Conservation (phyloP, 2,888 invertebrate species). For the Drosophila hamatofila region DNA sequence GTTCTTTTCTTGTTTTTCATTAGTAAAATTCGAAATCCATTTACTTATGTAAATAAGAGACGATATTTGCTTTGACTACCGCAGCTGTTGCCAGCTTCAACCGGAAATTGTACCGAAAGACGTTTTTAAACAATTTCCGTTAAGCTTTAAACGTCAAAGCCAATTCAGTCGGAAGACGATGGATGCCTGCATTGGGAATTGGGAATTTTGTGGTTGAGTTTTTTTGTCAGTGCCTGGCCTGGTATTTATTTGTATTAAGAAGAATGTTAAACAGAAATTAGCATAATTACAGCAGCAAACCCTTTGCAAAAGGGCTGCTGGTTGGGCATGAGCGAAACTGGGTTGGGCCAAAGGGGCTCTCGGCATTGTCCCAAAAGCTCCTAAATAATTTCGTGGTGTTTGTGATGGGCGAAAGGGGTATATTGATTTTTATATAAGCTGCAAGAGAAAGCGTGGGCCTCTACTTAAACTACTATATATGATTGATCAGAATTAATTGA, state of each 20-base stretch:
- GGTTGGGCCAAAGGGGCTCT: constrained; percentile 1
- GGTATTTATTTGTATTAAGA: constrained; percentile 42
- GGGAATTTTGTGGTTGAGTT: neutral
- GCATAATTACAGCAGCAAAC: constrained; percentile 69
- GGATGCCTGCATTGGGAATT: constrained; percentile 14
- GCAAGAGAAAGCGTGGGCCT: neutral
- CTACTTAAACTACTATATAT: neutral
- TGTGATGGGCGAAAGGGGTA: constrained; percentile 12
- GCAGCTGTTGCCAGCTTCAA: constrained; percentile 9
- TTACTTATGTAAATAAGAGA: constrained; percentile 26
- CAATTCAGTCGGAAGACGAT: constrained; percentile 10
- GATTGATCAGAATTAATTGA: neutral
- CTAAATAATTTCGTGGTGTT: constrained; percentile 68
- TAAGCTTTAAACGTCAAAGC: constrained; percentile 20
- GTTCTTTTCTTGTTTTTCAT: neutral
- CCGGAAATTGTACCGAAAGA: constrained; percentile 28
- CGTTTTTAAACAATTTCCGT: constrained; percentile 33
- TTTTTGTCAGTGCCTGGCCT: neutral
- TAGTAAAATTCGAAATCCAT: constrained; percentile 19
- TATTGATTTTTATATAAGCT: neutral
- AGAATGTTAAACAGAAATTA: constrained; percentile 66
- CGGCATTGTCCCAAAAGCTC: constrained; percentile 39
- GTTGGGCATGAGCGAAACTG: constrained; percentile 6
- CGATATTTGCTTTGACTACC: constrained; percentile 13
- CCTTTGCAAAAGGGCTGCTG: constrained; percentile 43